Evolutionary conservation across 1,140 invertebrate genomes (phyloP), one percentile per base, ranked within the genome.

Genomic region (Proctacanthus coquilletti): DNA sequence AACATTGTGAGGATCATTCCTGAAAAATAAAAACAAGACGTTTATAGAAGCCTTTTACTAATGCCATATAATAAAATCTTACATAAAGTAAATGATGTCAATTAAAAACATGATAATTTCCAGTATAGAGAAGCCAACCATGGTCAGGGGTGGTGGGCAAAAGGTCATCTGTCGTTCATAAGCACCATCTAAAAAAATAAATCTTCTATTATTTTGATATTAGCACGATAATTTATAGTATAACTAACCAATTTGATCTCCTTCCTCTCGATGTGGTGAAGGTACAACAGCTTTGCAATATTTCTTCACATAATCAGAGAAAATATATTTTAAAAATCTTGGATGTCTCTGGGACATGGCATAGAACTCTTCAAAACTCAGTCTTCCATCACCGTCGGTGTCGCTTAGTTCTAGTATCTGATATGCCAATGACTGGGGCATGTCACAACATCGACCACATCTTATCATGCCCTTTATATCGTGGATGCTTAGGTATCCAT

Each of bases 121-220:
- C 41, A 81, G 56, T 15, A 80, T 50, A 0, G 77, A 79, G 43
- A 82, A 75, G 30, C 80, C 63, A 42, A 91, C 68, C 80, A 93
- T 88, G 45, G 83, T 84, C 23, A 94, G 45, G 3, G 86, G 79
- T 2, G 86, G 87, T 15, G 86, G 86, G 52, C 72, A 78, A 50
- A 85, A 88, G 19, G 71, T 77, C 63, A 91, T 91, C 52, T 87
- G 73, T 48, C 87, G 81, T 51, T 88, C 77, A 57, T 91, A 91
- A 17, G 71, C 65, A 13, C 79, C 78, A 66, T 85, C 80, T 53
- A 70, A 50, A 57, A 20, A 32, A 37, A 14, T 27, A 15, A 42
- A 9, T 18, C 18, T n/a, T 15, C 11, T 27, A 35, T 41, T 17
- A n/a, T 25, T 30, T 9, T 34, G 23, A 30, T 30, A 29, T 18